Percentiles rank a stretch among this genome's conserved stretches.
Evolutionary conservation across 2,888 invertebrate genomes (phyloP).

Genomic region (Lepidochrysops patricia): DNA sequence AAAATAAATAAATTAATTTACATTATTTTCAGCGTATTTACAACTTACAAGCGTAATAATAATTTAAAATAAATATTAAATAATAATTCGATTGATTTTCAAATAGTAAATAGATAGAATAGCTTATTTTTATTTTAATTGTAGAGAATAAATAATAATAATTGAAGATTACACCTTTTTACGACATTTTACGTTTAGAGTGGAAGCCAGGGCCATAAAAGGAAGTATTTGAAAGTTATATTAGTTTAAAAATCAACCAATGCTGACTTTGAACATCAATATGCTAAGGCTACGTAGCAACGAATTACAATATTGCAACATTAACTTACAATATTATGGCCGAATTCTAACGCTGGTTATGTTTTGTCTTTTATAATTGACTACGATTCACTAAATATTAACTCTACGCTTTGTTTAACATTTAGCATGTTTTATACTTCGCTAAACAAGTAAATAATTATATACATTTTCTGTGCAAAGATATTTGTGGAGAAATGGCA

Average conservation of each 20-base stretch:
- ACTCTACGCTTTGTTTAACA: neutral
- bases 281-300: neutral
- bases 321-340: slow-evolving; percentile 9
- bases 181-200: too few relatives aligned
- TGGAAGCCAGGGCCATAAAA: neutral
- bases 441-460: neutral
- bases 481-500: slow-evolving; percentile 9
- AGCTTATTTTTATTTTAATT: neutral
- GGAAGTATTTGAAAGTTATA: too few relatives aligned
- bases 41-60: slow-evolving; percentile 49
- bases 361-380: slow-evolving; percentile 1
- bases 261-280: too few relatives aligned
- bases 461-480: slow-evolving; percentile 3
- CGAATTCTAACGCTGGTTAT: slow-evolving; percentile 6
- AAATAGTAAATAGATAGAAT: slow-evolving; percentile 9
- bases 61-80: slow-evolving; percentile 35
- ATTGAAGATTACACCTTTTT: too few relatives aligned
- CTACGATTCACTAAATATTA: slow-evolving; percentile 7
- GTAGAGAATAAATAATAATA: neutral
- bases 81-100: slow-evolving; percentile 19
- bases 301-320: neutral
- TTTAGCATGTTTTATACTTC: neutral
- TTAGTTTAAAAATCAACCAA: too few relatives aligned
- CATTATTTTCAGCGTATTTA: slow-evolving; percentile 60
- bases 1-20: slow-evolving; percentile 67